Evolutionary conservation across 1,140 invertebrate genomes (phyloP).

Genomic region (Orius laevigatus): DNA sequence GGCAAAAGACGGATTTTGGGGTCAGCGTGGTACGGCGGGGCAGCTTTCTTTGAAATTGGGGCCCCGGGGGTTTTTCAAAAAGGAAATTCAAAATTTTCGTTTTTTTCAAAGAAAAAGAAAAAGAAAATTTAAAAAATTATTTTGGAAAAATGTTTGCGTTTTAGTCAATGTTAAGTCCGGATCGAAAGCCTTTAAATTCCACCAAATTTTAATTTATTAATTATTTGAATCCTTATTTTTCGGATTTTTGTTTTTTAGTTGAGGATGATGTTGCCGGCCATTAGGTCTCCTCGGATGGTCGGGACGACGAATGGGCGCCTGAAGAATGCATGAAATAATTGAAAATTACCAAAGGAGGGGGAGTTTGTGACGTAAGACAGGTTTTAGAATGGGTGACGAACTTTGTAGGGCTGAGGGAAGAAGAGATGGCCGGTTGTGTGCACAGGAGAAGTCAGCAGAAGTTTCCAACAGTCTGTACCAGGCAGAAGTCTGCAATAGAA

Average conservation of each 20-base stretch:
- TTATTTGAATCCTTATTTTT: too few species aligned
- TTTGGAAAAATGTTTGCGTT: neutral
- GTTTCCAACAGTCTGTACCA: neutral
- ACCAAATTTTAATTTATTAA: too few species aligned
- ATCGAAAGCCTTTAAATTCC: too few species aligned
- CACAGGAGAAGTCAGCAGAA: neutral
- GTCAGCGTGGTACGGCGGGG: too few species aligned
- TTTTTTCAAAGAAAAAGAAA: neutral
- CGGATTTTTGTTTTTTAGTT: conserved; percentile 14
- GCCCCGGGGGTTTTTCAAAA: neutral
- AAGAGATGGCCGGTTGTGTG: neutral
- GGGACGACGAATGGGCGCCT: conserved; percentile 15
- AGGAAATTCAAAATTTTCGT: too few species aligned
- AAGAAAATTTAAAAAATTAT: neutral
- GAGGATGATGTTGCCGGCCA: conserved; percentile 16
- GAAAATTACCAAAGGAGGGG: neutral
- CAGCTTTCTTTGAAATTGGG: too few species aligned
- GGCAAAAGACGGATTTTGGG: too few species aligned
- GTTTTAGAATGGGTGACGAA: neutral
- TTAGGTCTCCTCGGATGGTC: conserved; percentile 14
- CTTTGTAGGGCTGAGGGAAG: neutral
- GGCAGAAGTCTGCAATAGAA: too few species aligned
- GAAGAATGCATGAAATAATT: neutral
- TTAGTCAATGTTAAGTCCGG: neutral
- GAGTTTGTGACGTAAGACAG: neutral